Base-by-base conservation (phyloP, 2,797 vertebrate species). In the Crenuchus spilurus region DNA sequence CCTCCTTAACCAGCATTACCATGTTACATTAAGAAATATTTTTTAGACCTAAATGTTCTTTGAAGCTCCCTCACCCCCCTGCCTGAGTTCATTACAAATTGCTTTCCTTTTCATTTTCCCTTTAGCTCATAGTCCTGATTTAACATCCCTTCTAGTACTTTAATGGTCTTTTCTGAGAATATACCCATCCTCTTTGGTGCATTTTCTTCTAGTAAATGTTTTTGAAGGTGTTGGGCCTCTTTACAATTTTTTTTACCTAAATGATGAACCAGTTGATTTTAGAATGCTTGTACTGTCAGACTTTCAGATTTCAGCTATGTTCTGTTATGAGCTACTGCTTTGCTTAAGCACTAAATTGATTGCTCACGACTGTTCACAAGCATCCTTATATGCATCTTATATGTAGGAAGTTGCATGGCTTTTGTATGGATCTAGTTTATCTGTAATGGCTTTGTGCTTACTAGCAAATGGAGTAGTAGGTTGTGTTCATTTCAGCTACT, bases 1-100 rank as follows among this genome's bases (percentile, higher is more conserved):
- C 73, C 82, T 85, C 83, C 54, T 83, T 78, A 77, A 75, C 80
- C 81, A 86, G 83, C 85, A 85, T 88, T 86, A 76, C 79, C 11
- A 35, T 72, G 48, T 11, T 67, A n/a, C n/a, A 16, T n/a, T 28
- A 28, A 5, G 7, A 48, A 48, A 2, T 8, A 8, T 6, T 44
- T 11, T 9, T 52, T 52, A 26, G 24, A 28, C 22, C 6, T 16
- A 16, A 42, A 2, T 2, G 2, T 8, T 33, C 28, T 46, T 44
- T 39, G 39, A 41, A 20, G 10, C 4, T 51, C 6, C 74, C 63
- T 39, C 55, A 57, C 4, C 9, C 82, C 80, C 86, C 76, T 87
- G 86, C 83, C 84, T 78, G 70, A 46, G 18, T 74, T 70, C 63
- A 13, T 77, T 64, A 63, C 41, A 54, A 46, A 1, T 48, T 31